Evolutionary conservation across 30 jellyfish, hydroid and myxozoan species (phyloP).

Genomic region (Euphysa ruthae): DNA sequence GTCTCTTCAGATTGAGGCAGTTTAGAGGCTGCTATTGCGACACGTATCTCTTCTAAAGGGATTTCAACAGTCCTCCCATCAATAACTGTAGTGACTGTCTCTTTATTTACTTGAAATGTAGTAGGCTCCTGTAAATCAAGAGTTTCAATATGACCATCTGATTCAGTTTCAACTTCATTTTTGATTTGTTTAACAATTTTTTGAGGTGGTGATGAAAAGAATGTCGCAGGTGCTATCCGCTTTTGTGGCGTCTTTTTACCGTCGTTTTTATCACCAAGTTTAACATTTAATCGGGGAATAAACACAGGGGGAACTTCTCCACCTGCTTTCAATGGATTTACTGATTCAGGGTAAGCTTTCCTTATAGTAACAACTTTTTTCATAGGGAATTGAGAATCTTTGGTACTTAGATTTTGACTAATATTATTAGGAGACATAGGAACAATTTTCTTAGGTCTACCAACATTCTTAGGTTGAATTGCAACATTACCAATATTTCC

Average conservation of each 20-base stretch:
- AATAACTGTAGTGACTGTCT: conserved; percentile 9
- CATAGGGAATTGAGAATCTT: not conserved
- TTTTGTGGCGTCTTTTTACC: not conserved
- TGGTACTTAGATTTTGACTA: not conserved
- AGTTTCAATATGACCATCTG: not conserved
- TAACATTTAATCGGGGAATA: too few species aligned
- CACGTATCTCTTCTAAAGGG: not conserved
- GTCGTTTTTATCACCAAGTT: not conserved
- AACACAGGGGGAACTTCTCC: conserved; percentile 1
- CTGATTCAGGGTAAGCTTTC: not conserved
- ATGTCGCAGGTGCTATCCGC: not conserved
- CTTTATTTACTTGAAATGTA: not conserved
- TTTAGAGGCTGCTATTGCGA: not conserved
- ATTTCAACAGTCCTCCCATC: conserved; percentile 12
- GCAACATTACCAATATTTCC: not conserved
- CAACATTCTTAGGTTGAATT: conserved; percentile 7
- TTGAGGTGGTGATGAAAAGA: not conserved
- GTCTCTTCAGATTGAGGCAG: too few species aligned
- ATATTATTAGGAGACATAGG: not conserved
- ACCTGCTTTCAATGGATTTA: not conserved
- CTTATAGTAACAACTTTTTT: not conserved
- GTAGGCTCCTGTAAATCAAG: not conserved
- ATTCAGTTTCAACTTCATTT: not conserved
- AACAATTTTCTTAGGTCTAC: conserved; percentile 3
- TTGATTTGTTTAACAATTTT: too few species aligned